Base-by-base conservation (phyloP, 2,888 invertebrate species). In the Epiblema foenella region DNA sequence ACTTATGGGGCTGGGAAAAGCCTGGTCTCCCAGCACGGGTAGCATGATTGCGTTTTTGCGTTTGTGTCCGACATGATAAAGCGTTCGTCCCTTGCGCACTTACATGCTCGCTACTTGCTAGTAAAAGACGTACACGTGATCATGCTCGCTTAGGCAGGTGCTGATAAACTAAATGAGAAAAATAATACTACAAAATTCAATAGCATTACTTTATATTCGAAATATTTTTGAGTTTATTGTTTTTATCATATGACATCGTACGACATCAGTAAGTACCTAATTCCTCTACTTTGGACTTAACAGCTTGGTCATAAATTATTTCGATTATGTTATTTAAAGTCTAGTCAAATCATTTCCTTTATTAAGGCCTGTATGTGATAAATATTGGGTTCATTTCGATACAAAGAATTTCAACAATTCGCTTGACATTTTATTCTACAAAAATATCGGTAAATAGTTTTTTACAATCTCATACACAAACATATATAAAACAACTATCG, bases 401-500 rank as follows among this genome's bases (percentile, higher is more conserved):
- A 69, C 64, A 69, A 54, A 37, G 62, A 63, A 64, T 58, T 51
- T 58, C 64, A 42, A 52, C 58, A 69, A 62, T 67, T 71, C 63
- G 74, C 76, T 81, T n/a, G 80, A 80, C 76, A 78, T 79, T 79
- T 79, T 77, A 77, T 75, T 77, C 80, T 82, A 83, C 79, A 83
- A 83, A 83, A 84, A 83, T 82, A 83, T 81, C 72, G 73, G 77
- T 79, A 75, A 73, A 74, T 77, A 74, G 73, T 75, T 75, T 81
- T 73, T 81, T 84, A 84, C 80, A 84, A 79, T 84, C 83, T 80
- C 77, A 79, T 82, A 82, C 77, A 83, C 79, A 76, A 76, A 78
- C 29, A 74, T 75, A 73, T 67, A 77, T 74, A 76, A 74, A 75
- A 78, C 76, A 76, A 69, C 76, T 79, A 79, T 76, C 77, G 77